These are phyloP conservation scores for Pyrrhia umbra DNA, from an alignment of 2,888 invertebrate species.

Conservation along the genomic window DNA sequence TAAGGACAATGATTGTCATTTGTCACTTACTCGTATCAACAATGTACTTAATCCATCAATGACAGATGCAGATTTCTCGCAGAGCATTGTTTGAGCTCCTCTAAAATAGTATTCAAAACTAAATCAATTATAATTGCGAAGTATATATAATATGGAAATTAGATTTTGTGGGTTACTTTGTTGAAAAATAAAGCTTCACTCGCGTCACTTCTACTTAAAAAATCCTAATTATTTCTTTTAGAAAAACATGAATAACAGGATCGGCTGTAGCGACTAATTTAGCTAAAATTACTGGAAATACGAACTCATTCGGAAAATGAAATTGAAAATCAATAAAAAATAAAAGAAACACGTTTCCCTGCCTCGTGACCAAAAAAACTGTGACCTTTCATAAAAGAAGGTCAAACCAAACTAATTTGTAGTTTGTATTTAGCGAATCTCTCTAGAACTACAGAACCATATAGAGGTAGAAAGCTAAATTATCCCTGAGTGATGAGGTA, in stretches of 20 bases:
- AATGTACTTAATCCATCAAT: background rate
- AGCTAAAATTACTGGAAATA: background rate
- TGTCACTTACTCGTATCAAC: conserved; percentile 6
- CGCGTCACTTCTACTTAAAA: background rate
- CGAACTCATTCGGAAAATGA: background rate
- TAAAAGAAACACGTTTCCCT: background rate
- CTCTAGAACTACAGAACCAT: too few species aligned
- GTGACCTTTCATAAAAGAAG: too few species aligned
- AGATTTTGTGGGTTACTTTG: background rate
- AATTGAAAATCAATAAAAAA: background rate
- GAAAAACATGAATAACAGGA: background rate
- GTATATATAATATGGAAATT: background rate
- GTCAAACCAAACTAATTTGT: too few species aligned
- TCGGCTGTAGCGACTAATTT: background rate
- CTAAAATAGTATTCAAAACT: background rate
- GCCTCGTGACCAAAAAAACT: background rate
- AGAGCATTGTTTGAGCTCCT: background rate
- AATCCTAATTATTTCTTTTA: background rate
- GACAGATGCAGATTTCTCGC: background rate
- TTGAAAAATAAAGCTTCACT: background rate
- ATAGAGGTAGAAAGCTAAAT: too few species aligned
- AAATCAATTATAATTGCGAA: too few species aligned
- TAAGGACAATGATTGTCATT: background rate
- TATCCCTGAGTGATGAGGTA: too few species aligned
- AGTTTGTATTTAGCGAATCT: too few species aligned